Conservation (phyloP, 2,888 invertebrate species). For the Plemyria rubiginata region DNA sequence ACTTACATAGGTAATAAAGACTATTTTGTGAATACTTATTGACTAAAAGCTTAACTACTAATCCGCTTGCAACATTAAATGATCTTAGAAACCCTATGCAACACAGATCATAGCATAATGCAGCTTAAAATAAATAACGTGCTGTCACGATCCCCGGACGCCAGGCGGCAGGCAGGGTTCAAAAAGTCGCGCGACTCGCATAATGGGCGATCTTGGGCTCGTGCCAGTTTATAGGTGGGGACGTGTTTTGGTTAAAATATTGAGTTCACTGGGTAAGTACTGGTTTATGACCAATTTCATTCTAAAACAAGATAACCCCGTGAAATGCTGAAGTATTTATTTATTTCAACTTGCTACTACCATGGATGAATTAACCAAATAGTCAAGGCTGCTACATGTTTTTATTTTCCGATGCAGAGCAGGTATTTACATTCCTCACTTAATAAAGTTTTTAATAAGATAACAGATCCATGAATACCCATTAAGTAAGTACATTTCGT, state of each 20-base stretch:
- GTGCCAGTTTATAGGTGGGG: conserved; percentile 21
- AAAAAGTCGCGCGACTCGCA: background rate
- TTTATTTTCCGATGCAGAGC: too few species aligned
- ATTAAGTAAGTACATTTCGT: too few species aligned
- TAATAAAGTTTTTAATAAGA: too few species aligned
- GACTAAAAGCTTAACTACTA: background rate
- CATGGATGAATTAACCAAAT: too few species aligned
- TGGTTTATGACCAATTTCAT: background rate
- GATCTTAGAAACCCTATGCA: background rate
- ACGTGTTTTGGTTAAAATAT: conserved; percentile 19
- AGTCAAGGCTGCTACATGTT: too few species aligned
- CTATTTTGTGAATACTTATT: background rate
- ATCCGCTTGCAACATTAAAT: background rate
- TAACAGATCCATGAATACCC: too few species aligned
- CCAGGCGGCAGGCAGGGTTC: background rate
- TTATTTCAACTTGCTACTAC: too few species aligned
- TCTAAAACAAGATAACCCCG: too few species aligned
- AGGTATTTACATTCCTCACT: too few species aligned
- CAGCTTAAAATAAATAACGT: background rate
- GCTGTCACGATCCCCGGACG: background rate
- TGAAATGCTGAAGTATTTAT: too few species aligned
- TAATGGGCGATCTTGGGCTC: conserved; percentile 11
- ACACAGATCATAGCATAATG: background rate
- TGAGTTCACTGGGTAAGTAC: conserved; percentile 14
- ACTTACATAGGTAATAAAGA: too few species aligned